Conservation (phyloP, 2,797 vertebrate species). For the Peromyscus melanophrys region DNA sequence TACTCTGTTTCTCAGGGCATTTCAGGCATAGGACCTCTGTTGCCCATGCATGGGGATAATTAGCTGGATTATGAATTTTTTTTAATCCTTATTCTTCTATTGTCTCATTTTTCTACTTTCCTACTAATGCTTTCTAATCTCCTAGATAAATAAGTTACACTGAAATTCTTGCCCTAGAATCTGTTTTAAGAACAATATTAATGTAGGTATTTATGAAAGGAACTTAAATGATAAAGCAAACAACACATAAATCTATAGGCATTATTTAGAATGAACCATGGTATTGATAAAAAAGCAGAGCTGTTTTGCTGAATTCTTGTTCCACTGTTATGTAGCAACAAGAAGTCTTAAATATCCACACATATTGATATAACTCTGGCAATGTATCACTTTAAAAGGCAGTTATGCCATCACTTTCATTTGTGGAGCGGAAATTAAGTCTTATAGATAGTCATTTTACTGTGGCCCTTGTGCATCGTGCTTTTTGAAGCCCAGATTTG, state of each 20-base stretch:
- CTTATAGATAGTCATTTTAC: neutral
- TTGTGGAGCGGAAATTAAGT: conserved; percentile 24
- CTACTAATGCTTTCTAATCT: neutral
- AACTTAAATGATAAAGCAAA: conserved; percentile 9
- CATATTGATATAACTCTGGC: neutral
- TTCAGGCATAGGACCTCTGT: neutral
- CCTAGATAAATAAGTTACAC: neutral
- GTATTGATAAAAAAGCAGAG: neutral
- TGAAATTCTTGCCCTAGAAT: neutral
- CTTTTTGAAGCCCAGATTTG: neutral
- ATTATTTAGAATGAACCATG: neutral
- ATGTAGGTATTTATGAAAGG: neutral
- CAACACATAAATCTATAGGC: neutral
- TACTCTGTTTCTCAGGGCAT: neutral
- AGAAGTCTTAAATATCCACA: neutral
- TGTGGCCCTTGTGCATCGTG: neutral
- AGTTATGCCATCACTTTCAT: neutral
- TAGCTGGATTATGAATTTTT: neutral
- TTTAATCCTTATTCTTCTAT: neutral
- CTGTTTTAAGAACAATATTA: neutral
- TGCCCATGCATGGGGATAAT: neutral
- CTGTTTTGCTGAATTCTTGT: conserved; percentile 15
- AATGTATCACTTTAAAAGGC: neutral
- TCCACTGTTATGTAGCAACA: neutral
- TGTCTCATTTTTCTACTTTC: neutral